phyloP scores from a whole-genome alignment of 2,113 vertebrate genomes.

The Cryptomyrus ogoouensis region DNA sequence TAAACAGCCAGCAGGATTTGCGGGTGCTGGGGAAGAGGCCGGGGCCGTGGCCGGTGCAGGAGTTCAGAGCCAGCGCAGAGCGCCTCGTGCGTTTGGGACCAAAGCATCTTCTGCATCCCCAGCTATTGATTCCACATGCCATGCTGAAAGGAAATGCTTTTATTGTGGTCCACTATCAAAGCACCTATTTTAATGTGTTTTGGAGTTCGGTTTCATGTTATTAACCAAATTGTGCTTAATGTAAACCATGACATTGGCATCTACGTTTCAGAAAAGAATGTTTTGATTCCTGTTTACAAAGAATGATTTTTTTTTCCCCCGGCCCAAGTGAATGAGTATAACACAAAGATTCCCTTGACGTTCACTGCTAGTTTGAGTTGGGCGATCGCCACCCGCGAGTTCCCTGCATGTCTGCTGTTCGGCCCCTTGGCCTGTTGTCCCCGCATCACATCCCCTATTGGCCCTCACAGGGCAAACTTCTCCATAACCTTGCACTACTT shows the following conservation, averaged over 20 bases:
- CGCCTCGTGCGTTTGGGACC: neutral
- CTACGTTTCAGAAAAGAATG: neutral
- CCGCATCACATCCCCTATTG: neutral
- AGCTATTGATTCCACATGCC: neutral
- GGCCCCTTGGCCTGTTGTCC: neutral
- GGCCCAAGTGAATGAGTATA: no score
- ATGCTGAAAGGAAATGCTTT: slow-evolving; percentile 3
- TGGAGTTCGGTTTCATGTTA: slow-evolving; percentile 9
- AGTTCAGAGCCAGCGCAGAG: neutral
- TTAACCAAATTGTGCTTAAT: slow-evolving; percentile 17
- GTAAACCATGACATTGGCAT: slow-evolving; percentile 7
- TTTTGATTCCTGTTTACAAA: neutral
- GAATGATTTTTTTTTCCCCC: neutral
- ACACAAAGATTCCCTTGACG: neutral
- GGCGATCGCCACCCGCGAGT: neutral
- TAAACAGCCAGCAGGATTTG: neutral
- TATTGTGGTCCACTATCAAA: slow-evolving; percentile 11
- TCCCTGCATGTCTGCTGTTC: neutral
- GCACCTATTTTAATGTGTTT: slow-evolving; percentile 10
- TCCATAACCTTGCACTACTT: neutral
- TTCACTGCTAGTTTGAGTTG: neutral
- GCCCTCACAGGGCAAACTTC: neutral
- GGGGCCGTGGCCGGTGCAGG: neutral
- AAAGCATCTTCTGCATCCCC: neutral
- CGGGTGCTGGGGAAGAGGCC: neutral